These are phyloP conservation scores for Eidolon helvum DNA, from an alignment of 2,113 vertebrate genomes.

Conservation along the genomic window DNA sequence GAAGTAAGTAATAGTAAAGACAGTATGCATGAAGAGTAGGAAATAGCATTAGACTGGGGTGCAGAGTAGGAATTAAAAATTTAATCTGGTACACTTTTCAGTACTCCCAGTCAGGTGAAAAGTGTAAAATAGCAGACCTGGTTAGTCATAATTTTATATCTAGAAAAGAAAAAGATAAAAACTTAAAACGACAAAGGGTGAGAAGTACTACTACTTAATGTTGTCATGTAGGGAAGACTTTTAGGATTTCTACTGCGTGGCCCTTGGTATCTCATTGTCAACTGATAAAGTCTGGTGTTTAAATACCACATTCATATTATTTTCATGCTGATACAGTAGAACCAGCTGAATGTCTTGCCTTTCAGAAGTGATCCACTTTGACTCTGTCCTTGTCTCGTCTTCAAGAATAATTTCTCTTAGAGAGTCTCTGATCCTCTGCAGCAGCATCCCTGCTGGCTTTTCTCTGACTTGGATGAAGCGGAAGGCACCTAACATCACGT, in stretches of 20 bases:
- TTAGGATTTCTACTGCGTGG: background rate
- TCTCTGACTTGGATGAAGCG: background rate
- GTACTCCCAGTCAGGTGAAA: background rate
- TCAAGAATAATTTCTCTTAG: background rate
- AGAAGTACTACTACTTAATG: background rate
- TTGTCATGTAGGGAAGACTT: background rate
- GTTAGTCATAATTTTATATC: background rate
- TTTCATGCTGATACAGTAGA: background rate
- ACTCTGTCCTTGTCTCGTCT: background rate
- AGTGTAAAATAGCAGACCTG: background rate
- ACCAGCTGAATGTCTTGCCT: background rate
- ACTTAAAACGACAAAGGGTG: background rate
- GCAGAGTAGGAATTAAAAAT: background rate
- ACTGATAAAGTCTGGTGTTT: background rate
- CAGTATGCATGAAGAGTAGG: background rate
- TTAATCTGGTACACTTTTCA: background rate
- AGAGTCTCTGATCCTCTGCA: background rate
- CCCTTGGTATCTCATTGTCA: background rate
- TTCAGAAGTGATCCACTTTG: background rate
- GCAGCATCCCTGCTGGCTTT: background rate
- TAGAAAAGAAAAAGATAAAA: conserved; percentile 5
- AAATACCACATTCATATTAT: background rate
- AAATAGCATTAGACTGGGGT: background rate
- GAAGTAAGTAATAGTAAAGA: background rate
- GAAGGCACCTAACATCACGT: background rate